phyloP scores from a whole-genome alignment of 1,140 invertebrate species.

The Zaprionus inermis region DNA sequence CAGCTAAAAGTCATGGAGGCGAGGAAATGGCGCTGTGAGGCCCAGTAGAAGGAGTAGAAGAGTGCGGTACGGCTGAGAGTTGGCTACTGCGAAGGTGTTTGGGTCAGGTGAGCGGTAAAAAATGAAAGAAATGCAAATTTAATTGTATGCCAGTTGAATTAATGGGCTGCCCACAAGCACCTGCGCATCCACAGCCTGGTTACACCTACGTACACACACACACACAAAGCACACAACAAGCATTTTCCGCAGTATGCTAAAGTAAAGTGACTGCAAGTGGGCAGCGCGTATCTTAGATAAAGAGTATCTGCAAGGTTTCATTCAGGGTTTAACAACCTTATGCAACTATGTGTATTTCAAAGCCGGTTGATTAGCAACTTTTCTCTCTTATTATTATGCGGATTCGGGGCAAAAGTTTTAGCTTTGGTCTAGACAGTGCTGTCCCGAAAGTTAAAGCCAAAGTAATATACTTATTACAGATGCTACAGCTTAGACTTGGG shows the following conservation, averaged over 20 bases:
- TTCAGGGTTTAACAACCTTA: neutral
- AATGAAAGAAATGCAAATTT: slow-evolving; percentile 78
- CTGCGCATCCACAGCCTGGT: slow-evolving; percentile 20
- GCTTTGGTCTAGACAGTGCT: neutral
- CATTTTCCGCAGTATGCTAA: slow-evolving; percentile 16
- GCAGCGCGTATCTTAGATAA: slow-evolving; percentile 25
- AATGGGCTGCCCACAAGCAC: slow-evolving; percentile 56
- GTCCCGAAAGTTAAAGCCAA: neutral
- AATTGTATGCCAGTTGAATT: slow-evolving; percentile 79
- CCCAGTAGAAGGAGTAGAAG: neutral
- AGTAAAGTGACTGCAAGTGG: slow-evolving; percentile 64
- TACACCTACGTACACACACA: slow-evolving; percentile 10
- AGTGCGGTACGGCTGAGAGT: neutral
- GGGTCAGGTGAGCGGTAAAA: slow-evolving; percentile 44
- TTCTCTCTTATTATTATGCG: neutral
- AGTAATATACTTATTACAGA: too few species aligned
- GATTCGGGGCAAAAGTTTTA: neutral
- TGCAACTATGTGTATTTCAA: neutral
- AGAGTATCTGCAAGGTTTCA: neutral
- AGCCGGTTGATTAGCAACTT: neutral
- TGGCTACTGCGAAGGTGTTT: slow-evolving; percentile 23
- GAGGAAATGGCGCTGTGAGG: neutral
- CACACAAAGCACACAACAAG: slow-evolving; percentile 17
- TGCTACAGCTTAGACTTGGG: too few species aligned
- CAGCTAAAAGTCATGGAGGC: slow-evolving; percentile 75